These are phyloP conservation scores for Exocentrus adspersus DNA, from an alignment of 2,888 invertebrate species.

Conservation along the genomic window DNA sequence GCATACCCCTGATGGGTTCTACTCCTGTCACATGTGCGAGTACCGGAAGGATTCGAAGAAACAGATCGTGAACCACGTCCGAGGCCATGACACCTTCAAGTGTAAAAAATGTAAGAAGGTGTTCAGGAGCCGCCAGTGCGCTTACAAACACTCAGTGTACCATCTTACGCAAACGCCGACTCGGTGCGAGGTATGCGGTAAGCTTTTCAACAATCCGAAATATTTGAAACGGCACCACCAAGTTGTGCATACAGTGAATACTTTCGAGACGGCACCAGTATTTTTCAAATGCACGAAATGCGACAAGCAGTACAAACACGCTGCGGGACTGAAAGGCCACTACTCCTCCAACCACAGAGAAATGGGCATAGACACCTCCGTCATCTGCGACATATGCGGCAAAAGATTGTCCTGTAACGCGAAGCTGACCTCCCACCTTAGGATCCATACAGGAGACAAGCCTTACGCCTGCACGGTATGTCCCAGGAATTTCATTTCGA, in stretches of 20 bases:
- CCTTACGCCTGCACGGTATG: conserved; percentile 57
- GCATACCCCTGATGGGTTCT: conserved; percentile 46
- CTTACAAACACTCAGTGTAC: conserved; percentile 29
- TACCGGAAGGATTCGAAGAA: conserved; percentile 45
- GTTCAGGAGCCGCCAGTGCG: conserved; percentile 42
- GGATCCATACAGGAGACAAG: conserved; percentile 57
- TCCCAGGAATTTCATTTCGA: conserved; percentile 57
- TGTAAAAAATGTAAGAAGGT: conserved; percentile 58
- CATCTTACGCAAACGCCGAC: conserved; percentile 53
- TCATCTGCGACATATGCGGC: conserved; percentile 54
- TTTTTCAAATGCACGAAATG: conserved; percentile 63
- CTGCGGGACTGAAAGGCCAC: conserved; percentile 59
- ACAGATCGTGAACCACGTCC: conserved; percentile 56
- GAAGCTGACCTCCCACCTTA: conserved; percentile 50
- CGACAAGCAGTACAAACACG: conserved; percentile 57
- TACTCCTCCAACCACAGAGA: conserved; percentile 52
- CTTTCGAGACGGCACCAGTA: neutral
- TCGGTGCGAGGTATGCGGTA: conserved; percentile 52
- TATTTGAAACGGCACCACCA: conserved; percentile 1
- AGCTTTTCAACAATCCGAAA: conserved; percentile 28
- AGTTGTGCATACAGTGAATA: neutral
- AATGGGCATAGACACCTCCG: conserved; percentile 62
- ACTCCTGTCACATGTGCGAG: conserved; percentile 53
- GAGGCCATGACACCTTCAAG: conserved; percentile 58
- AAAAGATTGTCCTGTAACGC: conserved; percentile 46